Evolutionary conservation across 2,797 vertebrate species (phyloP), one percentile per base, ranked within the genome.

Genomic region (Chaetodon trifasciatus): DNA sequence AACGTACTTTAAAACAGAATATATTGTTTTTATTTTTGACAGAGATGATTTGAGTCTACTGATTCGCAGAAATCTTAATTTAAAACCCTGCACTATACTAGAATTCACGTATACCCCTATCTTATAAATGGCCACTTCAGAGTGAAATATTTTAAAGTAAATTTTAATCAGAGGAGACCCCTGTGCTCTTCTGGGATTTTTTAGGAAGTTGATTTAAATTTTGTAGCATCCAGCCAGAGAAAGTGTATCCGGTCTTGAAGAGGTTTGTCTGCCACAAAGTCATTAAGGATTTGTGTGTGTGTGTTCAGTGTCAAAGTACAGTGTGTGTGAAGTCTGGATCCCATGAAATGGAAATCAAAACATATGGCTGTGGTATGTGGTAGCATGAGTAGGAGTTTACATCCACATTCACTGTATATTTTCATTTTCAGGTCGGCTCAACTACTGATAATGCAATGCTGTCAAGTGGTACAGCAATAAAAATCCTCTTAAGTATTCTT

Each of bases 11-110:
- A 10, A 57, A 62, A 78, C 4, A 4, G 0, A 60, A 69, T 16
- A 47, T 35, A 24, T 40, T 21, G 10, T 9, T 76, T 62, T 60
- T 55, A 49, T 2, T 64, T 65, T 49, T 66, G 55, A 52, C 65
- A 56, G 52, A 28, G 16, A 32, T 60, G 50, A 81, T 79, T 68
- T 81, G 35, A 53, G 35, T 58, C 10, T 12, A 32, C 32, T 17
- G n/a, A 49, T 70, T 68, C 35, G 62, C 49, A 24, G 42, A 66
- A 39, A 57, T 44, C 16, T 40, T 68, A 0, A 72, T 62, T 42
- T 21, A 63, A 50, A 69, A 58, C 6, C 5, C 5, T 52, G 1
- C 8, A 37, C 44, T 62, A 8, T 2, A 15, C 42, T 52, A n/a
- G 6, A 58, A 47, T 67, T 74, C 1, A 21, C 1, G 23, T 40